Base-by-base conservation (phyloP, 2,113 vertebrate genomes). In the Trematocara macrostoma region DNA sequence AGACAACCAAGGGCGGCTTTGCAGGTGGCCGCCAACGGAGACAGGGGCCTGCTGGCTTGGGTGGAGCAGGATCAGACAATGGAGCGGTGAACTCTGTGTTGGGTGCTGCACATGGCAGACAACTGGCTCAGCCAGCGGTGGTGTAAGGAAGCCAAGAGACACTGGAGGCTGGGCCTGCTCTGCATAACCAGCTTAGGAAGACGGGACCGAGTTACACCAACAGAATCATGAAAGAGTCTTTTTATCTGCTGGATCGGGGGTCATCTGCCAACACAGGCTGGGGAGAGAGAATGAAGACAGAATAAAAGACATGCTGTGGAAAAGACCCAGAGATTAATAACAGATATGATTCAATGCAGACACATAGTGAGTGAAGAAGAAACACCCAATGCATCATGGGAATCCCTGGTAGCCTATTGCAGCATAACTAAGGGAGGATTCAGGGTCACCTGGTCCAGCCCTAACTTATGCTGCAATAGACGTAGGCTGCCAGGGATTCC, bases 341-440 rank as follows among this genome's bases (percentile, higher is more conserved):
- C 53, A 23, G n/a, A 26, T 2, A 53, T 53, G 52, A 53, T 53
- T 53, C 52, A 23, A 11, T 53, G 52, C 52, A 53, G 52, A 53
- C 9, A 53, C 52, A 53, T 11, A 23, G n/a, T 53, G 52, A 53
- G 10, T 53, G 52, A 11, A 53, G 5, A 53, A 11, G 52, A 26
- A 55, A 55, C 0, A 55, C 52, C 0, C 10, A 53, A 0, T 53
- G n/a, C n/a, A 53, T 53, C n/a, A 53, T 23, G 52, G 52, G 52
- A 55, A 12, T 56, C 3, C 53, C 1, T 11, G 23, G 23, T 3
- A 23, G 3, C 23, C 53, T 56, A 8, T 26, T 26, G 53, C 6
- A 55, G 20, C 20, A 26, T 26, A 0, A 56, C 23, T 56, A 0
- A 26, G 23, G 0, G 20, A 14, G 23, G 2, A 3, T 8, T 56